Base-by-base conservation (phyloP, 1,140 invertebrate species). In the Aphelenchoides avenae region DNA sequence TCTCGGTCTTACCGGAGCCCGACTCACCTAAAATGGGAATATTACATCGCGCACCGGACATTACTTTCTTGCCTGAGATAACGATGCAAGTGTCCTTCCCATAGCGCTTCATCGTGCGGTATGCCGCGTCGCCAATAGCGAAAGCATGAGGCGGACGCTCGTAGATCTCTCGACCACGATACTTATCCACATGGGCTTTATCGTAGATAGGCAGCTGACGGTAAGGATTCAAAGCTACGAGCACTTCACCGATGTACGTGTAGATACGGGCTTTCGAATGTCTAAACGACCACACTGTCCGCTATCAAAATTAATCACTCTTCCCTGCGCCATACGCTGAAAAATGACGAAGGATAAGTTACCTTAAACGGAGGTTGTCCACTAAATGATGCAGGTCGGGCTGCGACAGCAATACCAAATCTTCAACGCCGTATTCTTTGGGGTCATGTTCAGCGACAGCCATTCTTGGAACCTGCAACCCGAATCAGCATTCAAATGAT, bases 161-260 rank as follows among this genome's bases (percentile, higher is more conserved):
- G 0, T 92, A 93, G 64, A 97, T 96, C 82, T 96, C 95, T 52
- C 87, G 85, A 78, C 95, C 91, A 78, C 91, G 88, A 78, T 98
- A 98, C 43, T 90, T 77, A 79, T 94, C 90, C 61, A 97, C 96
- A 18, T 96, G 89, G 75, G 97, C 91, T 1, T 86, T 87, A 7
- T 89, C 95, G 78, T 97, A 98, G 74, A 97, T 97, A 36, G 91
- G 89, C 54, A 98, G 81, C 71, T 94, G 91, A 83, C 96, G 90
- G 80, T 97, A 98, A 0, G 94, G 94, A 84, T 98, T 98, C 22
- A 97, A 91, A 42, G 94, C 93, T 60, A 98, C 91, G 73, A 98
- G 82, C 80, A 98, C 97, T 44, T 91, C 94, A 41, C 93, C 93
- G 27, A 92, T 97, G 81, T 95, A 97, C 57, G 97, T 93, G 82